phyloP scores from a whole-genome alignment of 2,113 vertebrate genomes.

The Sylvicapra grimmia region DNA sequence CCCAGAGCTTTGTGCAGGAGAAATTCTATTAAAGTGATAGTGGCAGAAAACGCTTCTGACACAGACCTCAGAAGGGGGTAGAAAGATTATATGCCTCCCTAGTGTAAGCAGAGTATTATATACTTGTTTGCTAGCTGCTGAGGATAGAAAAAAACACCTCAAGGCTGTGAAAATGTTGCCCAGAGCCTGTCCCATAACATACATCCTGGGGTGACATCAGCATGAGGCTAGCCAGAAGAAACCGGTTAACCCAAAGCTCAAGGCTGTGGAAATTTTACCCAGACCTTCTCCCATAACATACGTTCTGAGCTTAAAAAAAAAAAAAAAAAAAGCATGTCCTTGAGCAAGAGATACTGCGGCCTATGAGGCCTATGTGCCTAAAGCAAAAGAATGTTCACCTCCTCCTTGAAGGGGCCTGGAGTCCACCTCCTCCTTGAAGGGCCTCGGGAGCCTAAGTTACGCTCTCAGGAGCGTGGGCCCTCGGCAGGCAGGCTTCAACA shows the following conservation, averaged over 20 bases:
- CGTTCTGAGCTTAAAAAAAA: neutral
- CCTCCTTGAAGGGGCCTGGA: no score
- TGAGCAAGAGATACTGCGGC: neutral
- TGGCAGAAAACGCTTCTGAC: neutral
- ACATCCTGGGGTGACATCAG: neutral
- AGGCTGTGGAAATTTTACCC: neutral
- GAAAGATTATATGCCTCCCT: neutral
- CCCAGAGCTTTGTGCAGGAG: neutral
- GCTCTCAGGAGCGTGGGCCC: no score
- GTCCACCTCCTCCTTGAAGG: no score
- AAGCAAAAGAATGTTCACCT: neutral
- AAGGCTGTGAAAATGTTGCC: neutral
- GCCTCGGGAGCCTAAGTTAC: no score
- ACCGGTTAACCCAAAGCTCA: neutral
- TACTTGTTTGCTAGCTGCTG: neutral
- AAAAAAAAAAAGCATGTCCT: neutral
- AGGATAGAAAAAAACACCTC: neutral
- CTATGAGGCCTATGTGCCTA: neutral
- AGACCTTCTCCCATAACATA: neutral
- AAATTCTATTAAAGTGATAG: neutral
- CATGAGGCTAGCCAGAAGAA: neutral
- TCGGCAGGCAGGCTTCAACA: accelerated
- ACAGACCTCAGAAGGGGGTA: neutral
- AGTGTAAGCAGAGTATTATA: neutral
- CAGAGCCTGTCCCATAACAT: neutral